Evolutionary conservation across 2,888 invertebrate species (phyloP).

Genomic region (Parochlus steinenii): DNA sequence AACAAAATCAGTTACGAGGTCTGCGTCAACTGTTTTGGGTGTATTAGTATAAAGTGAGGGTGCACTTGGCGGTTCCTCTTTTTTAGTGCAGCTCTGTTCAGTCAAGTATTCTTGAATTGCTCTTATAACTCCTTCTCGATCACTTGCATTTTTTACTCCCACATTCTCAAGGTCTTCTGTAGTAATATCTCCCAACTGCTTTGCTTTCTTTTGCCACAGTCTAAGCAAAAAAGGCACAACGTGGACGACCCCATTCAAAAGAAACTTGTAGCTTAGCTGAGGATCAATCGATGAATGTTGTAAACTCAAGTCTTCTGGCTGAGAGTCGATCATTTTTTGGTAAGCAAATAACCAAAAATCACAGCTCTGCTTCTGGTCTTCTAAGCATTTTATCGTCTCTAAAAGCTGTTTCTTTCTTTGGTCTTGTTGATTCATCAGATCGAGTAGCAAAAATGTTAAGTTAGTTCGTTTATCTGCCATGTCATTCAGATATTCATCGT

Average conservation of each 20-base stretch:
- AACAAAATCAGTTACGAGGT: conserved; percentile 13
- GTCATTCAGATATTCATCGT: conserved; percentile 44
- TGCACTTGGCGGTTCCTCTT: conserved; percentile 15
- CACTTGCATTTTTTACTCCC: conserved; percentile 37
- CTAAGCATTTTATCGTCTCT: conserved; percentile 54
- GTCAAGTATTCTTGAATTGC: conserved; percentile 43
- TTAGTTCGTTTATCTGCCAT: conserved; percentile 48
- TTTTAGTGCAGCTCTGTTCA: neutral
- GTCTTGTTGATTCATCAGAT: conserved; percentile 45
- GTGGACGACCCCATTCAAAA: conserved; percentile 56
- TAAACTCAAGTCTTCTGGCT: conserved; percentile 47
- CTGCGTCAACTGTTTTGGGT: conserved; percentile 8
- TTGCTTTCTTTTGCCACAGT: conserved; percentile 17
- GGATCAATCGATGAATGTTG: conserved; percentile 47
- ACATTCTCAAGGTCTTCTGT: conserved; percentile 38
- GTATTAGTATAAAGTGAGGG: conserved; percentile 20
- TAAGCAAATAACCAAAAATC: conserved; percentile 69
- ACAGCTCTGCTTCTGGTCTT: conserved; percentile 36
- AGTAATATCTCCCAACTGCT: conserved; percentile 28
- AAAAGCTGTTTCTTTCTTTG: conserved; percentile 33
- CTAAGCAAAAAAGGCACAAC: conserved; percentile 50
- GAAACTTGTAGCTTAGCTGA: conserved; percentile 45
- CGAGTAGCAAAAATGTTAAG: conserved; percentile 47
- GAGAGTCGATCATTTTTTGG: conserved; percentile 60
- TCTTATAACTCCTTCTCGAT: conserved; percentile 42